Evolutionary conservation across 1,140 invertebrate species (phyloP), one percentile per base, ranked within the genome.

Genomic region (Polypedilum pembai): DNA sequence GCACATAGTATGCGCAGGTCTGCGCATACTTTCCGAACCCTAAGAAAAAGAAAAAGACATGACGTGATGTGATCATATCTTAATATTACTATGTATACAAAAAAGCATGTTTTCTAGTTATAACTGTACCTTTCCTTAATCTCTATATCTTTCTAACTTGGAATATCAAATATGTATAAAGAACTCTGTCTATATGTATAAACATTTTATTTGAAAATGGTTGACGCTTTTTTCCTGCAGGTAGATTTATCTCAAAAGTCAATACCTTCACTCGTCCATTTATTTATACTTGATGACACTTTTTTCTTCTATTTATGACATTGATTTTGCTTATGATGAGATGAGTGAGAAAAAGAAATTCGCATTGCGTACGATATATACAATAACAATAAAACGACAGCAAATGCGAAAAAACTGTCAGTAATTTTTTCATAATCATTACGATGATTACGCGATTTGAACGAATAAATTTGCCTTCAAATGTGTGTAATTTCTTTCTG

Each of bases 81-180:
- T 4, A 12, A 56, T 56, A 56, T 56, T 56, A 56, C 8, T 4
- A 15, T 56, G 45, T 56, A 56, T 56, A 56, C 45, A 56, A 69
- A 69, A 18, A 69, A 69, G 18, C 65, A 56, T 56, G 24, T 33
- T 33, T 56, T 56, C 45, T 33, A 12, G 45, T 33, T 56, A 69
- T 69, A 69, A 69, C 65, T 69, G 65, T 69, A 69, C 65, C 65
- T 69, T 69, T 69, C n/a, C 65, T 69, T 69, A 69, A 69, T 69
- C 65, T 69, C 65, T 56, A 12, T 4, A 12, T 56, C 12, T n/a
- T n/a, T 56, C 45, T 15, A 56, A n/a, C 45, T 56, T 15, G 45
- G 15, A 56, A 56, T 56, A 56, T 56, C 45, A 56, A 56, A 56
- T 4, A 45, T 45, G 15, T n/a, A n/a, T n/a, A n/a, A n/a, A n/a